Conservation (phyloP, 2,888 invertebrate genomes). For the Lasius platythorax region DNA sequence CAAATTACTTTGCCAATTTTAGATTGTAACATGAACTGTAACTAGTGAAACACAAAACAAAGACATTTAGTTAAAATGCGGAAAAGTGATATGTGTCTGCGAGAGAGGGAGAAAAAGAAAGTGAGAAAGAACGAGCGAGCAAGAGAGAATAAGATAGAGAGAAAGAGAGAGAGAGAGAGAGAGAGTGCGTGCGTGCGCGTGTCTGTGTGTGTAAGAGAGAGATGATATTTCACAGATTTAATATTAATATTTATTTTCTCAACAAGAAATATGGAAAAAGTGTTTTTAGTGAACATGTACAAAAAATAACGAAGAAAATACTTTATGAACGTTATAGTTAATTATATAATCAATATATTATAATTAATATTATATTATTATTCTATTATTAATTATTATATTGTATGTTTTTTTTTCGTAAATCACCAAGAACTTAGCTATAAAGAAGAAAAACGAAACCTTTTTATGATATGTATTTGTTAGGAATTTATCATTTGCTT, state of each 20-base stretch:
- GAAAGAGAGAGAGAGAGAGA: neutral
- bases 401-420: constrained; percentile 75
- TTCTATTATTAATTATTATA: constrained; percentile 71
- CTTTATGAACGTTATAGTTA: constrained; percentile 84
- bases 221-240: constrained; percentile 83
- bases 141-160: neutral
- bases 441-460: constrained; percentile 72
- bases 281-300: constrained; percentile 84
- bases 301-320: constrained; percentile 82
- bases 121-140: neutral
- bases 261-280: constrained; percentile 81
- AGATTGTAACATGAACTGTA: constrained; percentile 75
- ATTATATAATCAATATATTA: constrained; percentile 82
- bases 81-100: constrained; percentile 74
- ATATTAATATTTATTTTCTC: constrained; percentile 86
- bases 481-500: constrained; percentile 80
- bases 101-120: constrained; percentile 12
- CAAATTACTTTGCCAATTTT: constrained; percentile 83
- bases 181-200: neutral
- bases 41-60: constrained; percentile 75
- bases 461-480: constrained; percentile 83
- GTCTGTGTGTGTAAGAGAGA: constrained; percentile 8
- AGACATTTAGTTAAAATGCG: constrained; percentile 73
- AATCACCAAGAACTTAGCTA: constrained; percentile 76
- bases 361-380: constrained; percentile 74